Conservation (phyloP, 2,888 invertebrate genomes). For the Tanytarsus gracilentus region DNA sequence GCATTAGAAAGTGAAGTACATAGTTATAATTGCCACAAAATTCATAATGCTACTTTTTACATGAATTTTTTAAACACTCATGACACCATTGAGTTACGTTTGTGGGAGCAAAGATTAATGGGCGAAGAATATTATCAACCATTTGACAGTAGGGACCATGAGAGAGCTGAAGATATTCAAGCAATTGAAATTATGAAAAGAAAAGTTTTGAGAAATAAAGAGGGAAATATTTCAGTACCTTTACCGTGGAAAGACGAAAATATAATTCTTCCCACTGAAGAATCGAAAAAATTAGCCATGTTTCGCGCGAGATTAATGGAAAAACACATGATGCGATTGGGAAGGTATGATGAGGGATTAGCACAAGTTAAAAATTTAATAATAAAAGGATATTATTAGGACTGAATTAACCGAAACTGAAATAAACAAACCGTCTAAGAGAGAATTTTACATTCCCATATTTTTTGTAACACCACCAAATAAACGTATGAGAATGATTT, state of each 20-base stretch:
- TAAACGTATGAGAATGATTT: background rate
- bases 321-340: background rate
- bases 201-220: background rate
- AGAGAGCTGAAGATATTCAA: background rate
- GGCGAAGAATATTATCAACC: background rate
- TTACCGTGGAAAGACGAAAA: background rate
- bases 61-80: background rate
- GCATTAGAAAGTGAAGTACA: background rate
- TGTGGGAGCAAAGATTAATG: background rate
- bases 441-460: background rate
- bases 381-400: background rate
- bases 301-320: background rate
- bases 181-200: background rate
- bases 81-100: background rate
- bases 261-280: background rate
- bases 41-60: no score
- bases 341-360: background rate
- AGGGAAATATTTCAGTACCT: background rate
- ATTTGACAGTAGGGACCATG: background rate
- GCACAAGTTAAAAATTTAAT: background rate
- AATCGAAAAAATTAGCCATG: background rate
- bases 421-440: background rate
- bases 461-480: background rate
- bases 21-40: background rate
- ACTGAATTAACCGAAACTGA: background rate